Percentiles rank a stretch among this genome's conserved stretches.
These are phyloP conservation scores for Poecilia velifera DNA, from an alignment of 2,797 vertebrate genomes.

Conservation along the genomic window DNA sequence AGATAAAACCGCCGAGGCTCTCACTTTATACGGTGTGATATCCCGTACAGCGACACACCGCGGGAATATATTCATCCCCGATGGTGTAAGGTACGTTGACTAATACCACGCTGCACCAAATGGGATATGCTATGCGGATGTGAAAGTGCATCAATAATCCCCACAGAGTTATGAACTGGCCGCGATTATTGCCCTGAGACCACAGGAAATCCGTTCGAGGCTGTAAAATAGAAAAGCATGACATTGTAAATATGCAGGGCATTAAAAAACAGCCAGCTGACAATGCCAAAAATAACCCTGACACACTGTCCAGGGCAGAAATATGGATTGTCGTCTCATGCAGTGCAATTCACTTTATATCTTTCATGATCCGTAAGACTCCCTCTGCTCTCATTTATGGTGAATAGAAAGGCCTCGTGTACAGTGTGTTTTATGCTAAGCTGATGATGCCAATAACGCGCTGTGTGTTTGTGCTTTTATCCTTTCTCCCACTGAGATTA, in stretches of 20 bases:
- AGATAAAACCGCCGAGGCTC: background rate
- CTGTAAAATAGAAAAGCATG: conserved; percentile 77
- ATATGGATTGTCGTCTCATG: conserved; percentile 72
- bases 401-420: conserved; percentile 65
- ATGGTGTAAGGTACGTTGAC: conserved; percentile 48
- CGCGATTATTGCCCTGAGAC: conserved; percentile 67
- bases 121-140: conserved; percentile 57
- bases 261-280: conserved; percentile 74
- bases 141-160: conserved; percentile 69
- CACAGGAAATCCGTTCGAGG: conserved; percentile 72
- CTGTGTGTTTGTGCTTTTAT: conserved; percentile 39
- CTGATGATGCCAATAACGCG: conserved; percentile 46
- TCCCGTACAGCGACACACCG: conserved; percentile 16
- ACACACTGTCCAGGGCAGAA: conserved; percentile 58
- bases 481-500: conserved; percentile 14
- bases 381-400: conserved; percentile 66
- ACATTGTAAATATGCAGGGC: conserved; percentile 76
- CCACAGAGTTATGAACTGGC: conserved; percentile 76
- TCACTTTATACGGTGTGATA: conserved; percentile 12
- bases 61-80: conserved; percentile 30
- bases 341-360: conserved; percentile 73
- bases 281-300: conserved; percentile 73
- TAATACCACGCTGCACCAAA: conserved; percentile 58
- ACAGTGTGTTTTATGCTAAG: conserved; percentile 43
- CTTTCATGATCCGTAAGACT: conserved; percentile 67